phyloP scores from a whole-genome alignment of 2,113 vertebrate species.

The Anhinga rufa region DNA sequence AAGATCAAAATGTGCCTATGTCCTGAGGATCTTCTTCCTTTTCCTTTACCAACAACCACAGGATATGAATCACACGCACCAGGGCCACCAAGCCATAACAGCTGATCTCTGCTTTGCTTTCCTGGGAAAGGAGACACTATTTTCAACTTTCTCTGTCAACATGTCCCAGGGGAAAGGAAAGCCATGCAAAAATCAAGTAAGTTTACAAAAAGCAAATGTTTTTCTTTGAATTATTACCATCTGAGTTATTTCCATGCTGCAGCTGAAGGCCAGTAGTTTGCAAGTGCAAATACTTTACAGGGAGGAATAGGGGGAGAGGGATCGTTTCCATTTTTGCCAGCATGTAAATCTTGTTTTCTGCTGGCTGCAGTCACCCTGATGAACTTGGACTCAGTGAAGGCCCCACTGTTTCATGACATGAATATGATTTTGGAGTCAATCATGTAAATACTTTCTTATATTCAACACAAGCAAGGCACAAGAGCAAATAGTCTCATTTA shows the following conservation, averaged over 20 bases:
- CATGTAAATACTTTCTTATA: conserved; percentile 13
- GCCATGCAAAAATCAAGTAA: background rate
- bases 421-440: conserved; percentile 7
- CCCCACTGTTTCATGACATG: background rate
- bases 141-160: background rate
- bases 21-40: background rate
- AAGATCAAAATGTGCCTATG: background rate
- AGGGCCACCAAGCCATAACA: background rate
- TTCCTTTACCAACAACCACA: background rate
- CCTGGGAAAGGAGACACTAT: background rate
- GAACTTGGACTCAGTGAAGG: background rate
- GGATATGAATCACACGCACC: background rate
- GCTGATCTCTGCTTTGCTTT: background rate
- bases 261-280: conserved; percentile 45
- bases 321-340: background rate
- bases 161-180: background rate
- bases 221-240: conserved; percentile 53
- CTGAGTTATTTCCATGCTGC: conserved; percentile 36
- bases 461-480: background rate
- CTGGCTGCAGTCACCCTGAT: background rate
- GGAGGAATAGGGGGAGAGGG: background rate
- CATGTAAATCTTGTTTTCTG: conserved; percentile 33
- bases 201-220: conserved; percentile 43
- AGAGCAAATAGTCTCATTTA: background rate
- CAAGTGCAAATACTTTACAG: conserved; percentile 17